Percentiles rank a stretch among this genome's conserved stretches.
phyloP scores from a whole-genome alignment of 2,797 vertebrate species.

The Bradypus variegatus region DNA sequence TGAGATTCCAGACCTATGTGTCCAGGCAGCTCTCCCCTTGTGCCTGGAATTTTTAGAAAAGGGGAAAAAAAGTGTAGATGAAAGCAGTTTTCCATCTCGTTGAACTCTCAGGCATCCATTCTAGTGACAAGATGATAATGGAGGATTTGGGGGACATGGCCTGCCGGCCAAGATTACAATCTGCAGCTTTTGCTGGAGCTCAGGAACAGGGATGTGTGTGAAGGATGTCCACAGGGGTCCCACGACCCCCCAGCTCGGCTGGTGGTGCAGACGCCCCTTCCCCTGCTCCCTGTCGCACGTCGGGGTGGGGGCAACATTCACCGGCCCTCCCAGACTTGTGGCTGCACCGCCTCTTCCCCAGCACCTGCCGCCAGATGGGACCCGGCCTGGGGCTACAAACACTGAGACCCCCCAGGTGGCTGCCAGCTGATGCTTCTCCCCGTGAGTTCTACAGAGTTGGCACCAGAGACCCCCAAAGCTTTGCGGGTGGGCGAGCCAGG shows the following conservation, averaged over 20 bases:
- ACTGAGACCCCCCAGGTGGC: no score
- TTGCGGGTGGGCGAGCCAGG: not conserved
- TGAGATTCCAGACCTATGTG: not conserved
- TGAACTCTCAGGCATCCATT: not conserved
- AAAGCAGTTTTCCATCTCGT: constrained; percentile 18
- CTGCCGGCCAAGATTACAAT: constrained; percentile 3
- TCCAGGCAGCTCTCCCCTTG: not conserved
- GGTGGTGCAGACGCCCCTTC: not conserved
- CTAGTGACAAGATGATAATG: not conserved
- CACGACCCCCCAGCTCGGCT: not conserved
- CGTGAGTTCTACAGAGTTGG: not conserved
- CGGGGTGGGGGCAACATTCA: no score
- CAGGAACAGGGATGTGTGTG: not conserved
- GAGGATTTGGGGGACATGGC: not conserved
- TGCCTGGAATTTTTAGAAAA: not conserved
- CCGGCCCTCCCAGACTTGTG: no score
- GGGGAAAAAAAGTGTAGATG: not conserved
- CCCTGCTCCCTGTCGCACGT: not conserved
- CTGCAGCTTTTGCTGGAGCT: not conserved
- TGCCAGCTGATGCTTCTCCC: not conserved
- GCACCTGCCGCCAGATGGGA: not conserved
- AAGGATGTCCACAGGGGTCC: not conserved
- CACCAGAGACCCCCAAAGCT: not conserved
- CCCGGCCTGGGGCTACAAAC: not conserved
- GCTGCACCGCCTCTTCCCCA: no score